Conservation (phyloP, 2,113 vertebrate species). For the Peromyscus californicus region DNA sequence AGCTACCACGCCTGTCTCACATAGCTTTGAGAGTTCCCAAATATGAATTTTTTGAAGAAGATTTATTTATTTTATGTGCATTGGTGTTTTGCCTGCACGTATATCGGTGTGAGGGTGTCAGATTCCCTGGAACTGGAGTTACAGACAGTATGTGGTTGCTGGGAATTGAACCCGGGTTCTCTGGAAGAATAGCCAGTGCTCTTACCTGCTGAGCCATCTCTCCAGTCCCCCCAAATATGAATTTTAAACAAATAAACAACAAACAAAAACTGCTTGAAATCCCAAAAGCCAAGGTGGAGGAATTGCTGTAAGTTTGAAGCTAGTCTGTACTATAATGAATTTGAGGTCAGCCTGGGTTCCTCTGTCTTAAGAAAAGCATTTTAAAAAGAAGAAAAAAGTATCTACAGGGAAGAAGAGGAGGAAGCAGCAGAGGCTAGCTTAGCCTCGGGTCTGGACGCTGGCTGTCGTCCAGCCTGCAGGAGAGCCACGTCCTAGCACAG, state of each 20-base stretch:
- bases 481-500: slow-evolving; percentile 30
- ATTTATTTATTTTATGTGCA: neutral
- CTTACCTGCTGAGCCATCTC: neutral
- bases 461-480: slow-evolving; percentile 9
- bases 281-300: neutral
- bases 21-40: slow-evolving; percentile 57
- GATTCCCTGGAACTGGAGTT: neutral
- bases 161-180: neutral
- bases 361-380: neutral
- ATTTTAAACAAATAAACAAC: neutral
- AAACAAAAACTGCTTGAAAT: neutral
- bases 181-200: neutral
- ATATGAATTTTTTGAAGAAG: slow-evolving; percentile 25
- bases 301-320: neutral
- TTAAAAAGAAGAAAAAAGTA: slow-evolving; percentile 45
- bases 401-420: neutral
- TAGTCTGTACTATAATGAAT: neutral
- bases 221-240: neutral
- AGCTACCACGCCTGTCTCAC: neutral
- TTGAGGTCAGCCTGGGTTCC: neutral
- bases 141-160: neutral
- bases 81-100: neutral
- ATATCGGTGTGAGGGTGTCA: neutral
- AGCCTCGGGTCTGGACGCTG: neutral
- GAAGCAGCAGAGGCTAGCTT: neutral